A percentile compares a stretch with the other conserved stretches of the same genome.
Evolutionary conservation across 2,888 invertebrate species (phyloP).

Genomic region (Ashinkailepas kermadecensis): DNA sequence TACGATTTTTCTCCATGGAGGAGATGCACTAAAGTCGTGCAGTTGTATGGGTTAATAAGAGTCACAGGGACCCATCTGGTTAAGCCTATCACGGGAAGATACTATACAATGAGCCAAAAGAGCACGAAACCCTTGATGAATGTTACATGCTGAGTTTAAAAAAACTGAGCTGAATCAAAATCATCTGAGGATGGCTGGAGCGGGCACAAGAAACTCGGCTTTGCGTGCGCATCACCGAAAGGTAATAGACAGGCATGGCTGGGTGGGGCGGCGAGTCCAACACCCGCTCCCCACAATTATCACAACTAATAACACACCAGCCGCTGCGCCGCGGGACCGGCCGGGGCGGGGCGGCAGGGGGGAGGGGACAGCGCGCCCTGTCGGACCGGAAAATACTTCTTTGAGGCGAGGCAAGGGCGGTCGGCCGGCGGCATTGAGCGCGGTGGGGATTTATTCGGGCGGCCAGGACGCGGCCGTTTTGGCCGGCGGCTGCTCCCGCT

Average conservation of each 20-base stretch:
- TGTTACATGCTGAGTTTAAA: no score
- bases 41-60: background rate
- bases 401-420: background rate
- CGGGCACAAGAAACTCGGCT: background rate
- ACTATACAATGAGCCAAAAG: background rate
- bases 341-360: background rate
- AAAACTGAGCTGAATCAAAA: background rate
- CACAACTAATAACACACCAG: background rate
- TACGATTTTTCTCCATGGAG: no score
- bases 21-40: background rate
- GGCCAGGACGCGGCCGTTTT: background rate
- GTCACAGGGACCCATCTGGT: no score
- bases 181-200: background rate
- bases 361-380: background rate
- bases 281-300: conserved; percentile 2
- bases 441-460: background rate
- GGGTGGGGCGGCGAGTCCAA: background rate
- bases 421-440: no score
- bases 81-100: background rate
- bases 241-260: background rate
- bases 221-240: background rate
- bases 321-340: background rate
- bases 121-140: no score
- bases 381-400: background rate
- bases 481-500: background rate